These are phyloP conservation scores for Sphenopsis melanotis DNA, from an alignment of 2,797 vertebrate species.

Conservation along the genomic window DNA sequence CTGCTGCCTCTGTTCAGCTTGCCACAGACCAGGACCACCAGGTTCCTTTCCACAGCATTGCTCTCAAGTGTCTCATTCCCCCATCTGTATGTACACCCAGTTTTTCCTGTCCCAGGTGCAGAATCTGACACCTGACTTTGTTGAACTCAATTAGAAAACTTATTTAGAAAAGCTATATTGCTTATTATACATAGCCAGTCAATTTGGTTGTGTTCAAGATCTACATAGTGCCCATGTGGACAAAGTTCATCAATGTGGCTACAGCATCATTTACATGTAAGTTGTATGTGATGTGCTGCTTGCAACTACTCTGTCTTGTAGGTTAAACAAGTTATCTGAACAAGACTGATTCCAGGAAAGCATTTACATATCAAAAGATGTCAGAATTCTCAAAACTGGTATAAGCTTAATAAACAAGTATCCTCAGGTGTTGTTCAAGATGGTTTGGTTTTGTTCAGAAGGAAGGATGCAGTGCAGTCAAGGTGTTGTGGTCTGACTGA, in stretches of 20 bases:
- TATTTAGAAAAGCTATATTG: background rate
- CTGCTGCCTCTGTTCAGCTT: background rate
- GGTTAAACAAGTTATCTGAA: background rate
- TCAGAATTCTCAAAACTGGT: background rate
- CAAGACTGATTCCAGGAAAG: background rate
- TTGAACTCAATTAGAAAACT: background rate
- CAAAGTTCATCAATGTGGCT: background rate
- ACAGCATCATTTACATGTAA: background rate
- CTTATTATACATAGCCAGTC: background rate
- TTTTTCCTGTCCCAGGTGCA: background rate
- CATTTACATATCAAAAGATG: background rate
- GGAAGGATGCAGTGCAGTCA: background rate
- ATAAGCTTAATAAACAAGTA: background rate
- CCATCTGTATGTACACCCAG: too few relatives aligned
- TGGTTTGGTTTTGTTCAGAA: background rate
- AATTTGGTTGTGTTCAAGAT: background rate
- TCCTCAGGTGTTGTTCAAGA: background rate
- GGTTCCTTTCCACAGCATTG: background rate
- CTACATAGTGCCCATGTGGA: background rate
- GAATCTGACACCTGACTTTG: background rate
- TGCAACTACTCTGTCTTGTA: background rate
- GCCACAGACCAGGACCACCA: rapidly evolving
- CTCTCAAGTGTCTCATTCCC: background rate
- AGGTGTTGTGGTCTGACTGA: background rate
- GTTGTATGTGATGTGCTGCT: background rate